Evolutionary conservation across 2,113 vertebrate genomes (phyloP).

Genomic region (Pedionomus torquatus): DNA sequence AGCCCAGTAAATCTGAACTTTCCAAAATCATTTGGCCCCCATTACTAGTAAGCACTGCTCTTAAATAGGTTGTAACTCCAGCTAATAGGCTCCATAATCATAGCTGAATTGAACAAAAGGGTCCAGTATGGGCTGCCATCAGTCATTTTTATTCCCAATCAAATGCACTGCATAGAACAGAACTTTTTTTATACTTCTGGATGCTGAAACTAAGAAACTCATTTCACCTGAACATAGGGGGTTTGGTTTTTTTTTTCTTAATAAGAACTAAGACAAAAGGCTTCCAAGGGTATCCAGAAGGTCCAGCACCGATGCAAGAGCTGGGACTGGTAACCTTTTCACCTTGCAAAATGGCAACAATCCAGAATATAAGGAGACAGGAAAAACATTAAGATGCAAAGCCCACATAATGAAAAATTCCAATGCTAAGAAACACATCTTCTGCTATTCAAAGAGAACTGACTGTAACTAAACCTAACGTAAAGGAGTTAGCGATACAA

Average conservation of each 20-base stretch:
- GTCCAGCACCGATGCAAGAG: background rate
- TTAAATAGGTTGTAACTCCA: slow-evolving; percentile 84
- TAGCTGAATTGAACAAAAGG: slow-evolving; percentile 78
- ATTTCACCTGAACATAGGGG: slow-evolving; percentile 12
- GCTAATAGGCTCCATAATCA: slow-evolving; percentile 83
- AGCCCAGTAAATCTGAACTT: slow-evolving; percentile 81
- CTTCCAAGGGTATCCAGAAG: slow-evolving; percentile 11
- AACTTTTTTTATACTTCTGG: slow-evolving; percentile 50
- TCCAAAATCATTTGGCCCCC: slow-evolving; percentile 86
- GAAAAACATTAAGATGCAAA: slow-evolving; percentile 32
- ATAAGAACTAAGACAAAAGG: slow-evolving; percentile 1
- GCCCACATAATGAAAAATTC: slow-evolving; percentile 44
- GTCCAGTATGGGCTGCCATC: slow-evolving; percentile 71
- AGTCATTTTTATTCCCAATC: slow-evolving; percentile 80
- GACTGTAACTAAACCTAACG: background rate
- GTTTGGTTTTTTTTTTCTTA: background rate
- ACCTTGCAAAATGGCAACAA: slow-evolving; percentile 48
- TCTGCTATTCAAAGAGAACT: background rate
- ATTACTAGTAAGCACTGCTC: slow-evolving; percentile 83
- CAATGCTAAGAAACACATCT: background rate
- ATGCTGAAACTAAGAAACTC: slow-evolving; percentile 62
- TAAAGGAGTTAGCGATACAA: background rate
- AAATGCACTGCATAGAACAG: slow-evolving; percentile 63
- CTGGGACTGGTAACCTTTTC: slow-evolving; percentile 39
- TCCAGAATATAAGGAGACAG: slow-evolving; percentile 28